A percentile compares a stretch with the other conserved stretches of the same genome.
Conservation (phyloP, 2,797 vertebrate genomes). For the Balearica regulorum region DNA sequence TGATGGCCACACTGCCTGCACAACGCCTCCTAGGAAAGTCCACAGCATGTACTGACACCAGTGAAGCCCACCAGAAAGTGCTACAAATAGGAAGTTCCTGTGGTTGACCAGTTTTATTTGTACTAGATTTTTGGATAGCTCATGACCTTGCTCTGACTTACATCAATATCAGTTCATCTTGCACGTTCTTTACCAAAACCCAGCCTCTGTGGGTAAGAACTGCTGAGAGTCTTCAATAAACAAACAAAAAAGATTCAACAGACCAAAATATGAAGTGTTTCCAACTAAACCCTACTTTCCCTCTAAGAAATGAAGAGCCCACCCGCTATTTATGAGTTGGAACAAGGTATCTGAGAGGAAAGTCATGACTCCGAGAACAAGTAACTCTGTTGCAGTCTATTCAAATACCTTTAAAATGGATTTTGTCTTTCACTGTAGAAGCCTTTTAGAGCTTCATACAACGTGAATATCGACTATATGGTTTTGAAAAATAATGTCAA, state of each 20-base stretch:
- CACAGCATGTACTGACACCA: fast-evolving
- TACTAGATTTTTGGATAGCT: background rate
- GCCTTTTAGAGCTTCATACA: background rate
- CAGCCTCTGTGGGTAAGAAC: background rate
- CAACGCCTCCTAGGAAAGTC: background rate
- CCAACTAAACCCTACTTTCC: background rate
- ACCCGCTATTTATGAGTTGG: background rate
- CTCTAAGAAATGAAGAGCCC: background rate
- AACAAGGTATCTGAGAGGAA: background rate
- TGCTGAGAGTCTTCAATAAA: background rate
- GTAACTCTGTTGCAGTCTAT: background rate
- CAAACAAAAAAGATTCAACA: background rate
- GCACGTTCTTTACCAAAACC: background rate
- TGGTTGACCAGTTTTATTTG: background rate
- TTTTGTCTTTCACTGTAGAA: background rate
- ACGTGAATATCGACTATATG: background rate
- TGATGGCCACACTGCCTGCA: background rate
- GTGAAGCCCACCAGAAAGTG: background rate
- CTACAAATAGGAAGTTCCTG: background rate
- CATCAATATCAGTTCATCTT: background rate
- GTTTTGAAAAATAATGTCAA: background rate
- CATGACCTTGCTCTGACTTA: background rate
- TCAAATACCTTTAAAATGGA: background rate
- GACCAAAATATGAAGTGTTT: background rate
- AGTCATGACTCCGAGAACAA: background rate